Base-by-base conservation (phyloP, 1,140 invertebrate species). In the Sitophilus oryzae region DNA sequence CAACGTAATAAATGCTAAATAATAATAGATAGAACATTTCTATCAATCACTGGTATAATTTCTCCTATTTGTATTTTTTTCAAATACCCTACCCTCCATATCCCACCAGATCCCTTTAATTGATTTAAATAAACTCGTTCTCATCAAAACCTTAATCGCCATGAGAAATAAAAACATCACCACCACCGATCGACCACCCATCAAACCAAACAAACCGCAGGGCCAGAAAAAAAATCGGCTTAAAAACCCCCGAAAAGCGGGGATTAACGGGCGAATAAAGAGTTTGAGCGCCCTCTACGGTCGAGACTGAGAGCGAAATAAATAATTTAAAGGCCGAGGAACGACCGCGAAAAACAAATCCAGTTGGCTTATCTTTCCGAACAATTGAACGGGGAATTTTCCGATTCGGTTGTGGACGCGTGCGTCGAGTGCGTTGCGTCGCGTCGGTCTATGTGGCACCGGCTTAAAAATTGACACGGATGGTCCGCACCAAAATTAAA, bases 281-380 rank as follows among this genome's bases (percentile, higher is more conserved):
- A 30, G 25, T 63, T 57, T 41, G 35, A 52, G 57, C 59, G 44
- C 49, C 52, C 54, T 60, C 45, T 43, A 52, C 35, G 25, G 52
- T 60, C 53, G 40, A 54, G 50, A n/a, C 52, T 25, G 23, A 20
- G 21, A 48, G 47, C 58, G 25, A 62, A 61, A 65, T 62, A 63
- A 61, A 65, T 62, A 59, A 63, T 60, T 56, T 59, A 63, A 63
- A 63, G 50, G 25, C 51, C 56, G 30, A 22, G 46, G 46, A 63
- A 55, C 52, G 58, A 14, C 38, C 38, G 38, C 38, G 38, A 14
- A 40, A 40, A 40, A 53, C 50, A 56, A 62, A 64, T 64, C 59
- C 46, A 34, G 52, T 62, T 62, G 64, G 64, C 64, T 66, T 64
- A 66, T 66, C 64, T 66, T 66, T 66, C 64, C 64, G 45, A 64